Evolutionary conservation across 2,888 invertebrate genomes (phyloP).

Genomic region (Agrochola macilenta): DNA sequence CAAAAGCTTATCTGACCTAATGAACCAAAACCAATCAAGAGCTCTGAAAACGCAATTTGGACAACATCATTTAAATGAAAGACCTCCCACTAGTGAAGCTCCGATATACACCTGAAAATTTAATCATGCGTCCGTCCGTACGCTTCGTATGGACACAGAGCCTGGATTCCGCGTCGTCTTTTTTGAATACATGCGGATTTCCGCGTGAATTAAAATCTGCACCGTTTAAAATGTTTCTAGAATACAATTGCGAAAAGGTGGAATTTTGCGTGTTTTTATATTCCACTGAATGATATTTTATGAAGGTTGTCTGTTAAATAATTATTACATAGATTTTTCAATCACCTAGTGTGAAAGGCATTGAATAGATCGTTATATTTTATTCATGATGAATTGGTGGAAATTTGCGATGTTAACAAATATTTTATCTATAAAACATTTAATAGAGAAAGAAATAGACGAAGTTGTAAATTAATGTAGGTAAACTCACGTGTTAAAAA

Average conservation of each 20-base stretch:
- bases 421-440: too few species aligned
- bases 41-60: background rate
- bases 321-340: too few species aligned
- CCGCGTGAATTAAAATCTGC: slow-evolving; percentile 58
- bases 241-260: slow-evolving; percentile 14
- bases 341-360: too few species aligned
- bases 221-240: slow-evolving; percentile 49
- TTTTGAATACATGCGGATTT: slow-evolving; percentile 66
- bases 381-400: too few species aligned
- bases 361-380: too few species aligned
- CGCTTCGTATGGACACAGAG: slow-evolving; percentile 38
- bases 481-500: too few species aligned
- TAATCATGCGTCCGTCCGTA: slow-evolving; percentile 64
- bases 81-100: slow-evolving; percentile 21
- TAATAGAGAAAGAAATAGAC: too few species aligned
- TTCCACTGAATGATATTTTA: too few species aligned
- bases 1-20: background rate
- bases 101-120: slow-evolving; percentile 70
- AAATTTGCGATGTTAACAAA: too few species aligned
- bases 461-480: too few species aligned
- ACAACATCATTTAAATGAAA: slow-evolving; percentile 21
- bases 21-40: slow-evolving; percentile 5
- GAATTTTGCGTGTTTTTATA: background rate
- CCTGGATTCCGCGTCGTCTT: slow-evolving; percentile 55
- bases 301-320: too few species aligned